A percentile compares a stretch with the other conserved stretches of the same genome.
Conservation (phyloP, 2,113 vertebrate species). For the Cheirogaleus medius region DNA sequence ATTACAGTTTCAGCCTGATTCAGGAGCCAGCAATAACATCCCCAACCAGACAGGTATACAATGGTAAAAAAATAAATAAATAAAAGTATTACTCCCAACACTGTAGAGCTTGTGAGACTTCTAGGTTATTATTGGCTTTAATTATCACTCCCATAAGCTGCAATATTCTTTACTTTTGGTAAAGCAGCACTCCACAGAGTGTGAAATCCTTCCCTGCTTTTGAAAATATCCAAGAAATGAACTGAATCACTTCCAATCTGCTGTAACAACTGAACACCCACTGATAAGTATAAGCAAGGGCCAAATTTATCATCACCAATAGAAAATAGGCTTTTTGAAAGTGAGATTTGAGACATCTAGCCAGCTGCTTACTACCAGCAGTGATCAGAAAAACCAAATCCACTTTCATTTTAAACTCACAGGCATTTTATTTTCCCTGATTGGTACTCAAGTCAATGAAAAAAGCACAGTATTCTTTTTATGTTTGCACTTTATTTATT, state of each 20-base stretch:
- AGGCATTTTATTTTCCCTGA: slow-evolving; percentile 62
- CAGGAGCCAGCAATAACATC: background rate
- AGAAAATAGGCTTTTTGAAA: slow-evolving; percentile 75
- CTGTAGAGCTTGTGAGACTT: slow-evolving; percentile 38
- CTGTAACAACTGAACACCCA: slow-evolving; percentile 76
- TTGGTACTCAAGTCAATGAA: slow-evolving; percentile 58
- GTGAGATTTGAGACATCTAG: slow-evolving; percentile 71
- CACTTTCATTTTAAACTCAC: slow-evolving; percentile 65
- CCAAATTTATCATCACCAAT: slow-evolving; percentile 75
- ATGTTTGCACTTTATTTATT: slow-evolving; percentile 53
- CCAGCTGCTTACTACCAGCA: slow-evolving; percentile 48
- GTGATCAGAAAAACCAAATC: slow-evolving; percentile 69
- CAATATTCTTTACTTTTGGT: slow-evolving; percentile 70
- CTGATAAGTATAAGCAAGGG: slow-evolving; percentile 76
- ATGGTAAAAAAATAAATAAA: background rate
- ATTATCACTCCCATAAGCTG: slow-evolving; percentile 76
- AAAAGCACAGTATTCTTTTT: slow-evolving; percentile 6
- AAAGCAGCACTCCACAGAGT: slow-evolving; percentile 69
- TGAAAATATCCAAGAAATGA: slow-evolving; percentile 73
- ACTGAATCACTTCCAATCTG: slow-evolving; percentile 72
- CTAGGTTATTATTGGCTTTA: slow-evolving; percentile 77
- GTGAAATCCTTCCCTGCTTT: slow-evolving; percentile 76
- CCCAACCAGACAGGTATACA: slow-evolving; percentile 32
- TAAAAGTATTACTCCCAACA: slow-evolving; percentile 31
- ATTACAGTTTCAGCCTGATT: slow-evolving; percentile 34